Evolutionary conservation across 2,888 invertebrate species (phyloP).

Genomic region (Cephus sareptanus): DNA sequence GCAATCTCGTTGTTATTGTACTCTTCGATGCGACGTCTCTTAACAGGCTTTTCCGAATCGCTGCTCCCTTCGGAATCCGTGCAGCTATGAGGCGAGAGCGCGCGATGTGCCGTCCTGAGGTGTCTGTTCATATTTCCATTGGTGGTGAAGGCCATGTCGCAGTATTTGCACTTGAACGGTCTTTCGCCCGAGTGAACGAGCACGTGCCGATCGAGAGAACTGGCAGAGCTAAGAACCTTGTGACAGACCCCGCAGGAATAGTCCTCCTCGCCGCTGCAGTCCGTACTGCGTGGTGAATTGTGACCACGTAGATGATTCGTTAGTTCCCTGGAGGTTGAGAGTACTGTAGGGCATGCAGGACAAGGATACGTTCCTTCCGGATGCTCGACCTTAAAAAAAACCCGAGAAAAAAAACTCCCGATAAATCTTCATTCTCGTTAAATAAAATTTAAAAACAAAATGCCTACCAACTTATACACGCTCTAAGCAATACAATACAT

Average conservation of each 20-base stretch:
- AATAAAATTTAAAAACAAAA: not conserved
- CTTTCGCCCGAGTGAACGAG: slow-evolving; percentile 84
- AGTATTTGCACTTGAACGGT: slow-evolving; percentile 82
- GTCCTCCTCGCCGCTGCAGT: slow-evolving; percentile 64
- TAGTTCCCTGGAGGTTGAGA: slow-evolving; percentile 48
- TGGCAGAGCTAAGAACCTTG: slow-evolving; percentile 81
- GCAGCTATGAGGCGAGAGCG: slow-evolving; percentile 46
- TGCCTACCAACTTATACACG: not conserved
- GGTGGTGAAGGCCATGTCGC: slow-evolving; percentile 84
- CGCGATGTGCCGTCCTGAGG: slow-evolving; percentile 71
- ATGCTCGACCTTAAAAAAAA: slow-evolving; percentile 19
- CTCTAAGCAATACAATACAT: not conserved
- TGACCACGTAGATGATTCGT: slow-evolving; percentile 55
- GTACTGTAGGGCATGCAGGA: slow-evolving; percentile 51
- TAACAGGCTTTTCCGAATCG: slow-evolving; percentile 50
- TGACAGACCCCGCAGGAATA: slow-evolving; percentile 76
- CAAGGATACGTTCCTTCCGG: slow-evolving; percentile 46
- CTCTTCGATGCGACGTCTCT: slow-evolving; percentile 38
- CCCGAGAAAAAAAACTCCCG: not conserved
- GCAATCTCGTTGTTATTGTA: slow-evolving; percentile 75
- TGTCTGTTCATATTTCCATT: slow-evolving; percentile 90
- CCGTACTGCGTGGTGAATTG: slow-evolving; percentile 55
- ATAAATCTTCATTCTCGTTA: not conserved
- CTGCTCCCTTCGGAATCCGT: slow-evolving; percentile 56
- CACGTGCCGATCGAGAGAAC: slow-evolving; percentile 83